These are phyloP conservation scores for Collichthys lucidus DNA, from an alignment of 2,113 vertebrate genomes.

Conservation along the genomic window DNA sequence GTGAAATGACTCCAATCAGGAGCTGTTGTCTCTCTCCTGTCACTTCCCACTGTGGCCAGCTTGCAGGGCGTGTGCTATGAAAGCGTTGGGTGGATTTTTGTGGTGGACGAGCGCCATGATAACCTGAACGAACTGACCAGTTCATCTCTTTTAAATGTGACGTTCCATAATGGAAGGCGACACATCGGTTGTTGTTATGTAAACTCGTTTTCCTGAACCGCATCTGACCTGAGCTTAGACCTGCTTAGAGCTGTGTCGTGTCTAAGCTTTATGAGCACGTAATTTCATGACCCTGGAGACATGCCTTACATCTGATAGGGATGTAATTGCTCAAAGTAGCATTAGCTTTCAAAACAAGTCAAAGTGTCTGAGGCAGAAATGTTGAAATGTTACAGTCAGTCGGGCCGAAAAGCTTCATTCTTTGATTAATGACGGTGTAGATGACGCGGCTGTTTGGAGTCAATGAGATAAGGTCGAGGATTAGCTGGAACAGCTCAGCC, in stretches of 20 bases:
- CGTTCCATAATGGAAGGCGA: slow-evolving; percentile 14
- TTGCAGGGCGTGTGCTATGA: rapidly evolving
- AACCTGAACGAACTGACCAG: neutral
- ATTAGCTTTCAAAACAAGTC: neutral
- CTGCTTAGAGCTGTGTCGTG: neutral
- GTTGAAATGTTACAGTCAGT: neutral
- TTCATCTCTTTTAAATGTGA: neutral
- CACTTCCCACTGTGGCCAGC: neutral
- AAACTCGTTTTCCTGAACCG: neutral
- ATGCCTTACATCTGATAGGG: neutral
- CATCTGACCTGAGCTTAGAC: slow-evolving; percentile 18
- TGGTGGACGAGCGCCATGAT: slow-evolving; percentile 20
- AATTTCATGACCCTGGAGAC: neutral
- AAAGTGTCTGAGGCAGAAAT: neutral
- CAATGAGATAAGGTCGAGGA: slow-evolving; percentile 18
- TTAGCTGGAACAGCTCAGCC: neutral
- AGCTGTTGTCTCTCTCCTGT: neutral
- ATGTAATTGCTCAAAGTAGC: neutral
- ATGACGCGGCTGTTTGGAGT: slow-evolving; percentile 2
- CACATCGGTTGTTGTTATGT: neutral
- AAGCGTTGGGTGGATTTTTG: neutral
- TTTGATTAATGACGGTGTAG: neutral
- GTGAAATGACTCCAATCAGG: neutral
- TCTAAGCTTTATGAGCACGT: neutral
- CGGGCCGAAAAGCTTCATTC: neutral